Base-by-base conservation (phyloP, 2,113 vertebrate species). In the Glaucomys volans region DNA sequence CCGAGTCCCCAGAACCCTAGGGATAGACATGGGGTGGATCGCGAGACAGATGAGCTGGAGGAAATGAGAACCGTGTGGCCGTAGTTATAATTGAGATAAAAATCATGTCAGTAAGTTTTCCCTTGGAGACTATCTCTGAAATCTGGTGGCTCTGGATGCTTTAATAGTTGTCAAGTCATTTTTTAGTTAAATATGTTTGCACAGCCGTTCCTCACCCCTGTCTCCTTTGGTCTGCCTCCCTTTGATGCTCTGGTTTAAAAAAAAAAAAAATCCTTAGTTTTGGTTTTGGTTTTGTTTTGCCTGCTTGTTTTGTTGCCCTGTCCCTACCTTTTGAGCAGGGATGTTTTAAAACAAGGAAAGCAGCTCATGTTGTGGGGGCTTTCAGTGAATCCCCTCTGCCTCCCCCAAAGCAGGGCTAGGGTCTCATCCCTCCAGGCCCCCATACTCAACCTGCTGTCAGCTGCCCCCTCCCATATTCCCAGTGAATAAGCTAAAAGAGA, bases 211-310 rank as follows among this genome's bases (percentile, higher is more conserved):
- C 54, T 18, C 20, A 4, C 47, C 62, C 57, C 79, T 30, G 28
- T 47, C 86, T 79, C 40, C 69, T 81, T 50, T 14, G 16, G 35
- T 66, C 67, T n/a, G 20, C 14, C 50, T 87, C 18, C 76, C 40
- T 89, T 92, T n/a, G 50, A 79, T 85, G 44, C 92, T 90, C 52
- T 11, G n/a, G 13, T 52, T 86, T 87, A 50, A 37, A 95, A 93
- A 72, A 64, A 52, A 95, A 91, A 74, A 26, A 26, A 16, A 47
- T 84, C 42, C 50, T 72, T 72, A n/a, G n/a, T 42, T 50, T 35
- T 52, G 42, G 0, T 24, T 74, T 28, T 37, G 72, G 59, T 69
- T 67, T 84, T 76, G 13, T n/a, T 92, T 74, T 69, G 2, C 35
- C 79, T 57, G 16, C 16, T 87, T 82, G 42, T 54, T 84, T 91